Conservation (phyloP, 2,113 vertebrate genomes). For the Halcyon malimbica region DNA sequence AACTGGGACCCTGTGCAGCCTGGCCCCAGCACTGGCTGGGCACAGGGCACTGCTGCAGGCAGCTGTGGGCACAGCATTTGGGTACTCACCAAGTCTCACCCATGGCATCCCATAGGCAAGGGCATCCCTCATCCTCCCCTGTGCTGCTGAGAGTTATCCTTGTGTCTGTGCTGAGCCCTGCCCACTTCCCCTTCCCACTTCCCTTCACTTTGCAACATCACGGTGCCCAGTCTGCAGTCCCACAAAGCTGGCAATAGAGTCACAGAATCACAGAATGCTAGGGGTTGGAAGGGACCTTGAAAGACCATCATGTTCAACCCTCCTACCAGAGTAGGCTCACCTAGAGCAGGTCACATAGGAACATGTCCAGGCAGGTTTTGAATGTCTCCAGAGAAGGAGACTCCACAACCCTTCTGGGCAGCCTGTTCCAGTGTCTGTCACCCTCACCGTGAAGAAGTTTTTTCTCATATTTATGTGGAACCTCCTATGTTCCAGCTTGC, state of each 20-base stretch:
- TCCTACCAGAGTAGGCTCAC: too few species aligned
- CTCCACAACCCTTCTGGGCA: too few species aligned
- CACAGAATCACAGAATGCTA: too few species aligned
- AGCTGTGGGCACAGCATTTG: background rate
- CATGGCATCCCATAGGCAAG: background rate
- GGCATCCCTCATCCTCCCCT: background rate
- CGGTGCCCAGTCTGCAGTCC: background rate
- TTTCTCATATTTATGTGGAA: too few species aligned
- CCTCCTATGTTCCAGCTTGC: too few species aligned
- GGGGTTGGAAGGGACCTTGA: too few species aligned
- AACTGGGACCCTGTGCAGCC: background rate
- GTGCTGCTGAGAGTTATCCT: background rate
- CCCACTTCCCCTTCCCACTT: background rate
- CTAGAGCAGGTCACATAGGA: too few species aligned
- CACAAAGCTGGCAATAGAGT: background rate
- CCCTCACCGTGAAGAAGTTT: too few species aligned
- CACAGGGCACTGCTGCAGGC: background rate
- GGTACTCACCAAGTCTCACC: background rate
- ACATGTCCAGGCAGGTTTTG: too few species aligned
- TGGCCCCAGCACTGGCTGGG: accelerated
- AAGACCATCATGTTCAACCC: too few species aligned
- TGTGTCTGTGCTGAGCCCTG: background rate
- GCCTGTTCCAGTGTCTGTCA: too few species aligned
- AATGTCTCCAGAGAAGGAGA: too few species aligned
- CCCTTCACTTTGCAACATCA: background rate